Base-by-base conservation (phyloP, 2,888 invertebrate genomes). In the Harpagoxenus sublaevis region DNA sequence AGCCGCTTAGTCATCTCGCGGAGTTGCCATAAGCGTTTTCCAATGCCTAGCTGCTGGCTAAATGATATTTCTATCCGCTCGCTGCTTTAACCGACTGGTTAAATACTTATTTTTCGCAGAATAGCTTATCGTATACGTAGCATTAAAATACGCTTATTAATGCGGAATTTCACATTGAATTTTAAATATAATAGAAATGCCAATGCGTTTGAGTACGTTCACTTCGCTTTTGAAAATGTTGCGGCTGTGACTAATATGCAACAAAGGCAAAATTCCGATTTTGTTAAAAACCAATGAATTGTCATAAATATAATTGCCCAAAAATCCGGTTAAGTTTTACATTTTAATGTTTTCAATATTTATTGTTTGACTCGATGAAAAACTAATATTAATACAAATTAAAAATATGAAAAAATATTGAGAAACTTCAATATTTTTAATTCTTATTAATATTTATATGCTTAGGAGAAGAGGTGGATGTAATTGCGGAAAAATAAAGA, bases 21-120 rank as follows among this genome's bases (percentile, higher is more conserved):
- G 79, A 74, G 42, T 83, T 84, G 86, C 87, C 92, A 87, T 93
- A 93, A 94, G 93, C 94, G 94, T 94, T 94, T 94, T 94, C 94
- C 94, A 91, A 94, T 94, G 90, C 89, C 88, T 90, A 84, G 88
- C 89, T 87, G 74, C 78, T 73, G 85, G 89, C 87, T 90, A 88
- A 91, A 85, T 84, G 91, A 89, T 85, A 87, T 66, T 83, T 89
- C 82, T 28, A 82, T 87, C 84, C 86, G 85, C 78, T 84, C 85
- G 82, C 73, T 84, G 85, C 86, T 87, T 84, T 86, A 84, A 87
- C 83, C 84, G 65, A 87, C 82, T 73, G 74, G 45, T 89, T 85
- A 70, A 73, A 83, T 84, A 75, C 77, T 65, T 86, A 57, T 82
- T 85, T 77, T 60, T 83, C 31, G 35, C 55, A 70, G 62, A 83